phyloP scores from a whole-genome alignment of 2,888 invertebrate genomes.

The Chironomus tentans region DNA sequence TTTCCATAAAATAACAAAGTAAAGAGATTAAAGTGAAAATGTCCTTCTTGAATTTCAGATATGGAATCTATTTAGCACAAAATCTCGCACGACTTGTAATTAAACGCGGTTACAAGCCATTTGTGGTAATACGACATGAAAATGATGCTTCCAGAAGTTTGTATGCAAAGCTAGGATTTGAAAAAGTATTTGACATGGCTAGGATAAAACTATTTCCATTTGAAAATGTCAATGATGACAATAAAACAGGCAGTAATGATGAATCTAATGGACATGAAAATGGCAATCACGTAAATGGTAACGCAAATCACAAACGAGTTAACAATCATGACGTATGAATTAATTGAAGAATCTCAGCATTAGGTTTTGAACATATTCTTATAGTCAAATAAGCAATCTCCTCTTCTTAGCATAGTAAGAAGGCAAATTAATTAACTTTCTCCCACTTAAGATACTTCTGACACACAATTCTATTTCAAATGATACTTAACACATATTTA shows the following conservation, averaged over 20 bases:
- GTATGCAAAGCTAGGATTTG: conserved; percentile 74
- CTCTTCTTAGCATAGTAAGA: neutral
- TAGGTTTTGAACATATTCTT: neutral
- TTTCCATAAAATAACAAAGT: neutral
- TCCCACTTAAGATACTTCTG: neutral
- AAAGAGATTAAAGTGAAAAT: too few relatives aligned
- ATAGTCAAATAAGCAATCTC: neutral
- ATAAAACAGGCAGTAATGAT: neutral
- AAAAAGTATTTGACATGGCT: conserved; percentile 68
- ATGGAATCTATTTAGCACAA: conserved; percentile 64
- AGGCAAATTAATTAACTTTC: neutral
- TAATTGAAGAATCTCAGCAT: neutral
- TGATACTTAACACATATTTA: neutral
- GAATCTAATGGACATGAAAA: neutral
- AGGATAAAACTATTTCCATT: conserved; percentile 54
- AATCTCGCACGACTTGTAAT: conserved; percentile 56
- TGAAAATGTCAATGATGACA: conserved; percentile 27
- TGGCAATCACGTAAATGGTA: neutral
- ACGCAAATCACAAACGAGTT: neutral
- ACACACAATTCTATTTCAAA: neutral
- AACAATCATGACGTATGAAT: neutral
- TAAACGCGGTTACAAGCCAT: conserved; percentile 69
- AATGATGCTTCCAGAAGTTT: conserved; percentile 78
- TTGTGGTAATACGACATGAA: conserved; percentile 78
- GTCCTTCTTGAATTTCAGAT: conserved; percentile 35